These are phyloP conservation scores for Parnassius apollo DNA, from an alignment of 2,888 invertebrate genomes.

Conservation along the genomic window DNA sequence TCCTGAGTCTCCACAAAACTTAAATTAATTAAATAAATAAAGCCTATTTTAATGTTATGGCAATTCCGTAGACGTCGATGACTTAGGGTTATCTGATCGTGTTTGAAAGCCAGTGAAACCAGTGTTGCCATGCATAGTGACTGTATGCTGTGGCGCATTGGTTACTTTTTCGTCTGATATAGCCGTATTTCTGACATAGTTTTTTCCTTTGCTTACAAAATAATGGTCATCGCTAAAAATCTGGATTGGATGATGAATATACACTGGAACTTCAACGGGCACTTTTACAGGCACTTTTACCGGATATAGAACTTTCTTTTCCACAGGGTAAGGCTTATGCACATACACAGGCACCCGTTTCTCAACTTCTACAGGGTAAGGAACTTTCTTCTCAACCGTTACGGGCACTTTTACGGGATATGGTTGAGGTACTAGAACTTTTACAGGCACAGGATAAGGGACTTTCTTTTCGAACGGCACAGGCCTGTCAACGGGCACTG, in stretches of 20 bases:
- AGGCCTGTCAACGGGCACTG: slow-evolving; percentile 59
- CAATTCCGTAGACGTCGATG: slow-evolving; percentile 35
- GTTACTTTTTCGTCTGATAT: slow-evolving; percentile 32
- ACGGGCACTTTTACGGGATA: slow-evolving; percentile 61
- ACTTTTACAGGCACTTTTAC: slow-evolving; percentile 53
- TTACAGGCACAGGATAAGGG: slow-evolving; percentile 67
- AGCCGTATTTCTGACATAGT: slow-evolving; percentile 14
- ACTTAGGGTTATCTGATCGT: slow-evolving; percentile 49
- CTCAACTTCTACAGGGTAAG: slow-evolving; percentile 53
- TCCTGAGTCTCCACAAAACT: slow-evolving; percentile 5
- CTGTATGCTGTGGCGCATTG: slow-evolving; percentile 44
- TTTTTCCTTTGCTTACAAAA: slow-evolving; percentile 31
- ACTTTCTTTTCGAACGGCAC: slow-evolving; percentile 68
- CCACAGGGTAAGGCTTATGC: slow-evolving; percentile 53
- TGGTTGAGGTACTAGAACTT: slow-evolving; percentile 68
- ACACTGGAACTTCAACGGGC: slow-evolving; percentile 59
- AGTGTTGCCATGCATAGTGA: slow-evolving; percentile 56
- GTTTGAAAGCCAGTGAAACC: slow-evolving; percentile 59
- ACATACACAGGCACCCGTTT: slow-evolving; percentile 58
- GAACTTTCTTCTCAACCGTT: slow-evolving; percentile 72
- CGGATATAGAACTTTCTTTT: slow-evolving; percentile 61
- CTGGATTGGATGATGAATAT: slow-evolving; percentile 51
- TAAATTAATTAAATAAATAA: slow-evolving; percentile 17
- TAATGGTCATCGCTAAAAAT: slow-evolving; percentile 39
- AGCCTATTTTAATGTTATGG: slow-evolving; percentile 6